Conservation (phyloP, 2,888 invertebrate genomes). For the Xylocampa areola region DNA sequence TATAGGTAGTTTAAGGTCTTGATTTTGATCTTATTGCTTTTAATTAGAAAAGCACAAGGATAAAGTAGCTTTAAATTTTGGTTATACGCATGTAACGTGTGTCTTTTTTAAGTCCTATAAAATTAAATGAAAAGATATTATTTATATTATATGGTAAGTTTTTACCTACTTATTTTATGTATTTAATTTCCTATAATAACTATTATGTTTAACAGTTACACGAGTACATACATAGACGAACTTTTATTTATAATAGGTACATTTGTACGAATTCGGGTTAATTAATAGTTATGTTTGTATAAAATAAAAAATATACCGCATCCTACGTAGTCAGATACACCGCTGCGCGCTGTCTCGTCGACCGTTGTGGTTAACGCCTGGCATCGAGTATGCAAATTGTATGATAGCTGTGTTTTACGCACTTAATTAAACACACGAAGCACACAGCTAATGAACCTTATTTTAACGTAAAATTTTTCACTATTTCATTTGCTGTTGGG, state of each 20-base stretch:
- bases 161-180: too few relatives aligned
- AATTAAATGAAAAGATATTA: too few relatives aligned
- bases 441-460: slow-evolving; percentile 39
- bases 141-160: too few relatives aligned
- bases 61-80: too few relatives aligned
- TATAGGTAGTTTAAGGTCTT: slow-evolving; percentile 4
- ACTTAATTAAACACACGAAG: slow-evolving; percentile 59
- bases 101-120: too few relatives aligned
- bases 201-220: too few relatives aligned
- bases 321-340: slow-evolving; percentile 33
- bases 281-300: slow-evolving; percentile 9
- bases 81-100: too few relatives aligned
- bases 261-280: neutral
- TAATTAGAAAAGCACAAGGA: too few relatives aligned
- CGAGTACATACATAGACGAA: too few relatives aligned
- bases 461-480: slow-evolving; percentile 48
- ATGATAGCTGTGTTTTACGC: slow-evolving; percentile 48
- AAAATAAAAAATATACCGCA: slow-evolving; percentile 31
- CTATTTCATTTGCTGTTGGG: slow-evolving; percentile 35
- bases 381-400: slow-evolving; percentile 57
- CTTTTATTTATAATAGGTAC: too few relatives aligned
- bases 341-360: slow-evolving; percentile 32
- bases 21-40: slow-evolving; percentile 13
- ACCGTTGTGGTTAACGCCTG: slow-evolving; percentile 38
- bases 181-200: too few relatives aligned